Conservation (phyloP, 64 coral and sea anemone genomes). For the Porites lutea region DNA sequence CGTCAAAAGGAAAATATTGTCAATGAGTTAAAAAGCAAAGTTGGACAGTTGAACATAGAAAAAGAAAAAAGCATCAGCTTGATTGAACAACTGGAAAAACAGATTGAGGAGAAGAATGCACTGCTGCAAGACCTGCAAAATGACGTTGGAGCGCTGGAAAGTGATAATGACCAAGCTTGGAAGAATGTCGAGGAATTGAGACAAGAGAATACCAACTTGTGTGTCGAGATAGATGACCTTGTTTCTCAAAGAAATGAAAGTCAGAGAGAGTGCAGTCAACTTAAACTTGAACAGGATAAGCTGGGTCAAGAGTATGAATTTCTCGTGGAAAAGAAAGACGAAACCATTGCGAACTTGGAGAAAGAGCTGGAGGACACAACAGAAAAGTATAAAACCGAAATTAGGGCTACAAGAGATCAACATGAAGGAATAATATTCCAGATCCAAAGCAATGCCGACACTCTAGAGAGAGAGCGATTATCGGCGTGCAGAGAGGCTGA, state of each 20-base stretch:
- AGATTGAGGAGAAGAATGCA: background rate
- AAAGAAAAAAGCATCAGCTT: slow-evolving; percentile 33
- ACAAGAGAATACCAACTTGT: background rate
- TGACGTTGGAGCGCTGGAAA: slow-evolving; percentile 9
- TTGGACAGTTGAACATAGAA: slow-evolving; percentile 29
- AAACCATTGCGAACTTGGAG: background rate
- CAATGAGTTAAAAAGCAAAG: slow-evolving; percentile 40
- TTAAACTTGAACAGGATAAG: background rate
- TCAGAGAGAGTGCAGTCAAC: background rate
- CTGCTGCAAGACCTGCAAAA: background rate
- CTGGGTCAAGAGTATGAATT: background rate
- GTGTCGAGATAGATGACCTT: background rate
- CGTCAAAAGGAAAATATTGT: slow-evolving; percentile 61
- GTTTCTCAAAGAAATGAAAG: background rate
- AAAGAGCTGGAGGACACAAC: slow-evolving; percentile 4
- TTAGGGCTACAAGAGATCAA: slow-evolving; percentile 27
- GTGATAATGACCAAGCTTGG: slow-evolving; percentile 31
- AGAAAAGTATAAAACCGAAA: slow-evolving; percentile 41
- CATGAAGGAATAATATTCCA: slow-evolving; percentile 27
- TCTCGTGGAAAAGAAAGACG: background rate
- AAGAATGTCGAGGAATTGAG: slow-evolving; percentile 6
- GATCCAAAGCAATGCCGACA: slow-evolving; percentile 39
- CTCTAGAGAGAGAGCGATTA: slow-evolving; percentile 21
- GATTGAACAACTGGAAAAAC: background rate
- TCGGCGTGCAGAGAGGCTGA: slow-evolving; percentile 17